Evolutionary conservation across 2,888 invertebrate species (phyloP), one percentile per base, ranked within the genome.

Genomic region (Prionchulus punctatus): DNA sequence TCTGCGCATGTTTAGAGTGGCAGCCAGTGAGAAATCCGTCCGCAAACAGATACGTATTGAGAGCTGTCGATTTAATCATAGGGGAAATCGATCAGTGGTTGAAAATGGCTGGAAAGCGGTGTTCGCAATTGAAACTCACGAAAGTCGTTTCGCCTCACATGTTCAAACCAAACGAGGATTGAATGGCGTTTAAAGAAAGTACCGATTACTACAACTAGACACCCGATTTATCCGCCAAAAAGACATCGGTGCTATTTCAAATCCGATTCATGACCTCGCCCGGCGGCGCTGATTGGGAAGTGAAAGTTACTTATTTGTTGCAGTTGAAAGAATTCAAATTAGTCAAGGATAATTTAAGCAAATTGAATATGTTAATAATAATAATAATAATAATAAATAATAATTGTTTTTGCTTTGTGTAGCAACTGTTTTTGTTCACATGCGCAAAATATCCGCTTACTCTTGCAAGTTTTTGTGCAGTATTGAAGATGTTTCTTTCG

Each of bases 221-320:
- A 4, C 54, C 45, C 4, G 54, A 54, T 54, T 50, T 54, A 27
- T 21, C 54, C 30, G 60, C 63, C 2, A 58, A 62, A 21, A 31
- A 57, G 21, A 30, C 45, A 54, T 63, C 3, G 60, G 63, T 30
- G 69, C 65, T 43, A 42, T 59, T 30, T 55, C 64, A 64, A 54
- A 30, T 70, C 45, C 63, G 65, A 3, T 53, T 70, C 28, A 55
- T 56, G 12, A 65, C 67, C 1, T 21, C 48, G 1, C 71, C 71
- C 15, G 66, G 69, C 4, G 58, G 59, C 21, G 69, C 62, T 1
- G 49, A 63, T 28, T 70, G 68, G 55, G 70, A 70, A 54, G 66
- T 62, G 1, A 69, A 68, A 7, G 57, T 70, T 7, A 52, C 59
- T n/a, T 49, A 61, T 30, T 31, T 55, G 21, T 12, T 36, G 18